phyloP scores from a whole-genome alignment of 2,797 vertebrate species.

The Enteromius argenteus region DNA sequence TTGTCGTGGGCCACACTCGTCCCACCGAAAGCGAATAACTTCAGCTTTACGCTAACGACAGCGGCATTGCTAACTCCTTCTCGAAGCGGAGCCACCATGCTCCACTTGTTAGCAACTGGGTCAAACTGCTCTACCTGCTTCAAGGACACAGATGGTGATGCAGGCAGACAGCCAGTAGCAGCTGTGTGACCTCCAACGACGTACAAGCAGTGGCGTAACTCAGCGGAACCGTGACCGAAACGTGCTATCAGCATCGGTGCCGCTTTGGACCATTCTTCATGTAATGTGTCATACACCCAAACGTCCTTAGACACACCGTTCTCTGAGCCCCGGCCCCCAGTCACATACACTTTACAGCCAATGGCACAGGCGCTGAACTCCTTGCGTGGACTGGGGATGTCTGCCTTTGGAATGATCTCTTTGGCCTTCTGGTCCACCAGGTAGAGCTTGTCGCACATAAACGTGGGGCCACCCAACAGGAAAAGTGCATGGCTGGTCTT shows the following conservation, averaged over 20 bases:
- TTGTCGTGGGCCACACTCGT: slow-evolving; percentile 97
- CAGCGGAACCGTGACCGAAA: slow-evolving; percentile 95
- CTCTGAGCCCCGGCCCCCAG: slow-evolving; percentile 94
- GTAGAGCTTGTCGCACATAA: slow-evolving; percentile 99
- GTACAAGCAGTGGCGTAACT: slow-evolving; percentile 95
- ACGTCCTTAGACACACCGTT: slow-evolving; percentile 98
- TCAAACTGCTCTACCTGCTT: slow-evolving; percentile 99
- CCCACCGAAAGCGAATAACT: slow-evolving; percentile 96
- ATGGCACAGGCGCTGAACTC: slow-evolving; percentile 98
- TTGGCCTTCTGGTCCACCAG: slow-evolving; percentile 98
- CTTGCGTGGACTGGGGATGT: slow-evolving; percentile 97
- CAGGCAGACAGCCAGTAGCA: slow-evolving; percentile 93
- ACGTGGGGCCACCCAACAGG: slow-evolving; percentile 95
- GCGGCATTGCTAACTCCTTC: slow-evolving; percentile 98
- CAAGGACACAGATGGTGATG: slow-evolving; percentile 95
- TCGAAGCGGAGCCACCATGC: slow-evolving; percentile 94
- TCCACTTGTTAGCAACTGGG: slow-evolving; percentile 95
- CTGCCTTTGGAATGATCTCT: slow-evolving; percentile 98
- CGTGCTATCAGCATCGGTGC: slow-evolving; percentile 97
- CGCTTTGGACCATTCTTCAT: slow-evolving; percentile 97
- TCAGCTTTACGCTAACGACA: slow-evolving; percentile 96
- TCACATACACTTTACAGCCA: slow-evolving; percentile 97
- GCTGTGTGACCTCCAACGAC: slow-evolving; percentile 97
- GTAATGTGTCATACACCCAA: slow-evolving; percentile 97
- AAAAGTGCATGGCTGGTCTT: slow-evolving; percentile 97